Conservation (phyloP, 64 coral and sea anemone genomes). For the Cladopsammia gracilis region DNA sequence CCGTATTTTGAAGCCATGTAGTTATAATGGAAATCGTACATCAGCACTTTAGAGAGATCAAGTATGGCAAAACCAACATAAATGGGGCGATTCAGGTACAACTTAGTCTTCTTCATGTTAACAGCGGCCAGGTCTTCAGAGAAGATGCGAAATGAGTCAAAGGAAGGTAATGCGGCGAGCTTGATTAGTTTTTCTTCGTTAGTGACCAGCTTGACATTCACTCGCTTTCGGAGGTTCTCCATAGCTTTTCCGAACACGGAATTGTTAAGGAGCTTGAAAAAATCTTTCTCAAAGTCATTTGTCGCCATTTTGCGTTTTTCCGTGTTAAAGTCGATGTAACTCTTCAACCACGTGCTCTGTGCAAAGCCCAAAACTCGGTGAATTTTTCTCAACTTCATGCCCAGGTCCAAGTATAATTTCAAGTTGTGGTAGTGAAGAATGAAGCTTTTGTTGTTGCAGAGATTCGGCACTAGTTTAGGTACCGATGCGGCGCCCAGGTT, state of each 20-base stretch:
- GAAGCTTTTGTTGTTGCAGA: background rate
- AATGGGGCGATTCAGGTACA: background rate
- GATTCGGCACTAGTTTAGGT: slow-evolving; percentile 46
- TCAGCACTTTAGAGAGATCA: slow-evolving; percentile 28
- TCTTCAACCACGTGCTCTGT: background rate
- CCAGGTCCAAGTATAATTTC: background rate
- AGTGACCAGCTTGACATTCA: slow-evolving; percentile 15
- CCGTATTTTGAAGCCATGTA: slow-evolving; percentile 12
- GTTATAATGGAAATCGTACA: slow-evolving; percentile 54
- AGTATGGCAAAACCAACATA: slow-evolving; percentile 35
- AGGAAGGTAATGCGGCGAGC: background rate
- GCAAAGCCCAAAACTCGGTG: background rate
- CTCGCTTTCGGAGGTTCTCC: slow-evolving; percentile 8
- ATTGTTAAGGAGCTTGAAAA: slow-evolving; percentile 17
- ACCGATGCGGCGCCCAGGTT: background rate
- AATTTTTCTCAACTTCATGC: slow-evolving; percentile 25
- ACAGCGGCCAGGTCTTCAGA: background rate
- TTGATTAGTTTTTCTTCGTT: background rate
- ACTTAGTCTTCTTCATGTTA: background rate
- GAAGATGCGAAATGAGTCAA: background rate
- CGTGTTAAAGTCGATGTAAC: slow-evolving; percentile 29
- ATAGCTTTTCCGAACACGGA: slow-evolving; percentile 43
- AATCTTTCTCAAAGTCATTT: slow-evolving; percentile 40
- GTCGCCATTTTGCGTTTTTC: background rate
- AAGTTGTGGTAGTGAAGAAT: background rate